phyloP scores from a whole-genome alignment of 2,888 invertebrate species.

The Venustoraphidia nigricollis region DNA sequence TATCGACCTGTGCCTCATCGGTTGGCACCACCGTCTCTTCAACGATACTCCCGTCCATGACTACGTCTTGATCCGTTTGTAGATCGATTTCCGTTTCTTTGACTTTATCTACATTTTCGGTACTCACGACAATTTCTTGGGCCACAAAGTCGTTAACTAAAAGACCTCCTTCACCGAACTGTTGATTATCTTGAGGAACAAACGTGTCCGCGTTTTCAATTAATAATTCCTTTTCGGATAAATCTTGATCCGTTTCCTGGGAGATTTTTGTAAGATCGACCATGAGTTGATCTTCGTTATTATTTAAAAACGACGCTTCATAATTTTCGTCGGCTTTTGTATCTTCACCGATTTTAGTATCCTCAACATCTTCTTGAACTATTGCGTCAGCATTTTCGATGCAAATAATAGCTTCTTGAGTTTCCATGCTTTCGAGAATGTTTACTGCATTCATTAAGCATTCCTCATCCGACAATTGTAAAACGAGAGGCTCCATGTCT shows the following conservation, averaged over 20 bases:
- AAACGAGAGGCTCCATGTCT: too few species aligned
- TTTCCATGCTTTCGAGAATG: too few species aligned
- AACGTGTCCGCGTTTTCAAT: too few species aligned
- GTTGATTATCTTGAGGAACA: too few species aligned
- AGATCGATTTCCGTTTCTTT: slow-evolving; percentile 27
- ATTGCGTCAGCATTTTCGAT: slow-evolving; percentile 4
- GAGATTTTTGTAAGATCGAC: too few species aligned
- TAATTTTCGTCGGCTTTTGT: slow-evolving; percentile 7
- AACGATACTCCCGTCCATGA: slow-evolving; percentile 11
- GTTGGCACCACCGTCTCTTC: slow-evolving; percentile 7
- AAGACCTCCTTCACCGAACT: too few species aligned
- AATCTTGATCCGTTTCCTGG: too few species aligned
- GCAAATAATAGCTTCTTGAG: neutral
- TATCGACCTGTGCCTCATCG: slow-evolving; percentile 10
- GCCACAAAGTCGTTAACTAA: slow-evolving; percentile 16
- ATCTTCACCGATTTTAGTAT: slow-evolving; percentile 8
- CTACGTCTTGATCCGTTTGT: slow-evolving; percentile 20
- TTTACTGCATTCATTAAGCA: too few species aligned
- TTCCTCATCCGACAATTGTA: too few species aligned
- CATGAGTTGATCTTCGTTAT: neutral
- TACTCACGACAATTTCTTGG: slow-evolving; percentile 18
- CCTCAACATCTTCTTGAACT: slow-evolving; percentile 7
- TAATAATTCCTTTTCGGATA: too few species aligned
- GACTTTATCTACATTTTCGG: slow-evolving; percentile 4
- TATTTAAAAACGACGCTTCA: slow-evolving; percentile 5